A percentile compares a stretch with the other conserved stretches of the same genome.
Conservation (phyloP, 2,888 invertebrate genomes). For the Drosophila kambysellisi region DNA sequence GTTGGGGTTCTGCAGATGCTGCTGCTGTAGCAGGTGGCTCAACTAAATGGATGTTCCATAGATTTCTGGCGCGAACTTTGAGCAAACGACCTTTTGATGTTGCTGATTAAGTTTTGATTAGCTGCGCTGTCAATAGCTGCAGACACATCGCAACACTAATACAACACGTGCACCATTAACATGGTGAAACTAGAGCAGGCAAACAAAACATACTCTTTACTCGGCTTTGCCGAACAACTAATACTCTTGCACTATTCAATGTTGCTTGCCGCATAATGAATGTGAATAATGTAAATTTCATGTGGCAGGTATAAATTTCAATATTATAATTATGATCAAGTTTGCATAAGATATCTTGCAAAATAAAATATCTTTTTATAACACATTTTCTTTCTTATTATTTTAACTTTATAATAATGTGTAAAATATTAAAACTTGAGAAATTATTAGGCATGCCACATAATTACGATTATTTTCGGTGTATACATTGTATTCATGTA, state of each 20-base stretch:
- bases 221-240: background rate
- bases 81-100: slow-evolving; percentile 73
- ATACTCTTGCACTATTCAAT: slow-evolving; percentile 3
- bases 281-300: no score
- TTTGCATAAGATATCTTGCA: background rate
- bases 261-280: background rate
- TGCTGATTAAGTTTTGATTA: slow-evolving; percentile 76
- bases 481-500: background rate
- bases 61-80: slow-evolving; percentile 41
- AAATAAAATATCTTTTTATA: background rate
- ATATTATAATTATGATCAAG: background rate
- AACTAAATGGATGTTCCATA: slow-evolving; percentile 1
- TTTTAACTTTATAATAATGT: background rate
- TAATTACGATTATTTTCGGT: background rate
- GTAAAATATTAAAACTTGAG: background rate
- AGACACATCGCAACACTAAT: slow-evolving; percentile 17
- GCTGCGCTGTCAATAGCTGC: slow-evolving; percentile 33
- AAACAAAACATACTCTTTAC: no score
- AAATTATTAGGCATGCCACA: background rate
- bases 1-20: background rate
- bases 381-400: no score
- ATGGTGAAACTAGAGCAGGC: slow-evolving; percentile 1
- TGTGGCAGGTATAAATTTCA: background rate
- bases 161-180: slow-evolving; percentile 9
- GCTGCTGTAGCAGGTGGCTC: slow-evolving; percentile 31